Base-by-base conservation (phyloP, 2,888 invertebrate species). In the Drosophila recens region DNA sequence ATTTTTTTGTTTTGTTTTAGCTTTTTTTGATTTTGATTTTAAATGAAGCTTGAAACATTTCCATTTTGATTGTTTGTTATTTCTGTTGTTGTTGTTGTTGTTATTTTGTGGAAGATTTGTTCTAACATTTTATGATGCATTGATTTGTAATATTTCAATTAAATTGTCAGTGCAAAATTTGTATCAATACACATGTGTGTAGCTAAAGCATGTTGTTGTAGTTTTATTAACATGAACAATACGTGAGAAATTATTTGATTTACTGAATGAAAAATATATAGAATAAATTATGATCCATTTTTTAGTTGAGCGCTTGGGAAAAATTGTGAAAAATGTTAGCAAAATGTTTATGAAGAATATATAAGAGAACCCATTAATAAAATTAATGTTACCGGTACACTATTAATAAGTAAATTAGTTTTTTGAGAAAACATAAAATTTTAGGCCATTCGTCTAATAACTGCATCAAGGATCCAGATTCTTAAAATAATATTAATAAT, bases 71-170 rank as follows among this genome's bases (percentile, higher is more conserved):
- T 63, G 69, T 63, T 64, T 69, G 56, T 58, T 61, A 33, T 61
- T 66, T 48, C 20, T 43, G 52, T 61, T 63, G 51, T 53, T 79
- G 71, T 53, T 79, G 71, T 74, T 20, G 71, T 17, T 17, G 17
- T 17, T 79, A 64, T 63, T 81, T 78, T 75, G 71, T 70, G 67
- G 59, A 84, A 76, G 79, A 83, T 90, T 84, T 82, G 79, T 83
- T 90, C 85, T 90, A 84, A 82, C 80, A 85, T 79, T 88, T 90
- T 83, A 89, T 90, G 80, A 78, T 66, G 80, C 87, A 85, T 80
- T 54, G 82, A 84, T 78, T 84, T 87, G 80, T 81, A 84, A 84
- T 82, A 87, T 87, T 84, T 84, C 78, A 84, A 87, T 84, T 84
- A 84, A 80, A 80, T 84, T 80, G 84, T 80, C 80, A 87, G 75